Evolutionary conservation across 2,113 vertebrate species (phyloP).

Genomic region (Zingel zingel): DNA sequence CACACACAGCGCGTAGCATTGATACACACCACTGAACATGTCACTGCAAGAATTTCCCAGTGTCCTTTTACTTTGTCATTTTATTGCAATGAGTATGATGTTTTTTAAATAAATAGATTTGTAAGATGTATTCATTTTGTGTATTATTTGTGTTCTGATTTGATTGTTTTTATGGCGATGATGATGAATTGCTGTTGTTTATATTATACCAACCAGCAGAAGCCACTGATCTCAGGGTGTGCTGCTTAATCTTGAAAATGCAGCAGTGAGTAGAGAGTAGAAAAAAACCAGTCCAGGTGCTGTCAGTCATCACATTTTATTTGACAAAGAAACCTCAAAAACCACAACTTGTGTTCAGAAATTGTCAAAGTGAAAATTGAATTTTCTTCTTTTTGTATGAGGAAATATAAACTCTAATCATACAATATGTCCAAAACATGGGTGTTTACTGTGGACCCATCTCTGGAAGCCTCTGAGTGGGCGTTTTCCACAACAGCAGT

Average conservation of each 20-base stretch:
- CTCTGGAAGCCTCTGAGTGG: not conserved
- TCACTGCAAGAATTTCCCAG: conserved; percentile 43
- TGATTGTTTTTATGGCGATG: not conserved
- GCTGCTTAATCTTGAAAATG: not conserved
- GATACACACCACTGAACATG: conserved; percentile 10
- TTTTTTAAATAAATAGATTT: conserved; percentile 80
- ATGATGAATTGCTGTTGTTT: not conserved
- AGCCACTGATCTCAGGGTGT: not conserved
- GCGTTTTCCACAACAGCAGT: not conserved
- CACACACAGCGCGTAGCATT: conserved; percentile 19
- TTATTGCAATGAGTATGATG: conserved; percentile 45
- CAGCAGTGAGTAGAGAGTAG: not conserved
- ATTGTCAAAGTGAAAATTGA: not conserved
- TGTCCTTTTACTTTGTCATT: conserved; percentile 54
- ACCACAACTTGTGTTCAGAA: no score
- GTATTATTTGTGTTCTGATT: not conserved
- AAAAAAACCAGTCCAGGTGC: not conserved
- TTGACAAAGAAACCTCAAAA: not conserved
- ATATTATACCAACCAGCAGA: not conserved
- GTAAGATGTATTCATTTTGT: conserved; percentile 55
- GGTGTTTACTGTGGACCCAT: not conserved
- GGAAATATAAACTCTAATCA: not conserved
- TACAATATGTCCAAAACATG: no score
- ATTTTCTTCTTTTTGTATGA: not conserved
- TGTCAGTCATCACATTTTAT: not conserved